These are phyloP conservation scores for Blomia tropicalis DNA, from an alignment of 2,888 invertebrate species.

Conservation along the genomic window DNA sequence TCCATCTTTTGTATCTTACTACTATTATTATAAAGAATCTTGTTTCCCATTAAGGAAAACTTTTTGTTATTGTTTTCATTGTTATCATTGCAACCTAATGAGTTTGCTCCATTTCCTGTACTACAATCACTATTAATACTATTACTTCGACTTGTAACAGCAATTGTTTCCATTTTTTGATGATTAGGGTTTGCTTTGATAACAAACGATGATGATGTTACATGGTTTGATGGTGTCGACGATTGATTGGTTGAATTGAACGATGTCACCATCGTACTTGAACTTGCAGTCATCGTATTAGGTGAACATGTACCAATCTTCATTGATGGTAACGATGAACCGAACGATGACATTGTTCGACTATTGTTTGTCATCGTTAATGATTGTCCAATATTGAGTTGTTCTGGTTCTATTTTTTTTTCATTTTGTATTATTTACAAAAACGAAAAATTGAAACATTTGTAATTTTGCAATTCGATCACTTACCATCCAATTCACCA, in stretches of 20 bases:
- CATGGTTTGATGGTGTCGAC: no score
- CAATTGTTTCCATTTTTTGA: neutral
- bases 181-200: no score
- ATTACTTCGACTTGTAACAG: neutral
- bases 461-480: neutral
- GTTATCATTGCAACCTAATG: neutral
- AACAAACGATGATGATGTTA: no score
- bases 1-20: neutral
- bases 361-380: no score
- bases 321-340: no score
- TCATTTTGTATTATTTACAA: no score
- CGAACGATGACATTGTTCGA: no score
- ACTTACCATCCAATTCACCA: conserved; percentile 7
- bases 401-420: no score
- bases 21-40: neutral
- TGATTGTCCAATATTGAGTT: neutral
- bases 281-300: no score
- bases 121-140: neutral
- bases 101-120: neutral
- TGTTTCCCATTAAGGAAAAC: neutral
- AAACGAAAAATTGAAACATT: neutral
- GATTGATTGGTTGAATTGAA: no score
- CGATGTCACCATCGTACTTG: no score
- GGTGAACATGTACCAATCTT: no score
- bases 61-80: neutral